Evolutionary conservation across 2,113 vertebrate genomes (phyloP).

Genomic region (Tor tambroides): DNA sequence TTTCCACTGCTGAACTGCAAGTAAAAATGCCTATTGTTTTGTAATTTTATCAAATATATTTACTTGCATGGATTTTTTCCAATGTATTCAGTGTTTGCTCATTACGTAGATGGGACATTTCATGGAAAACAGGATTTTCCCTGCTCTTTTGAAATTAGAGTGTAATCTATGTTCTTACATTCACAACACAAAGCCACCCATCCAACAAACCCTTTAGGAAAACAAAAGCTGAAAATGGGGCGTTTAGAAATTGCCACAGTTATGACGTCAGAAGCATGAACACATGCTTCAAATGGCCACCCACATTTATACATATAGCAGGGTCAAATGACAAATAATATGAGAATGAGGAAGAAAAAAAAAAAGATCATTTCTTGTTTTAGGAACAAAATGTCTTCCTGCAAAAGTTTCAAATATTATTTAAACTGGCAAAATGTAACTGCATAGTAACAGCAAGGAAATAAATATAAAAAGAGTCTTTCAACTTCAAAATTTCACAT

Average conservation of each 20-base stretch:
- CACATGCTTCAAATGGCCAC: neutral
- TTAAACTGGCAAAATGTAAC: no score
- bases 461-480: neutral
- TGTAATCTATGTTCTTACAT: neutral
- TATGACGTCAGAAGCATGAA: neutral
- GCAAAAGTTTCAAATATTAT: no score
- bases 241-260: neutral
- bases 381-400: neutral
- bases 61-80: neutral
- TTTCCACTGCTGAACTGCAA: neutral
- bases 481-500: no score
- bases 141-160: neutral
- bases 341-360: neutral
- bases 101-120: neutral
- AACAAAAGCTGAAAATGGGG: neutral
- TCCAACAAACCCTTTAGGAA: neutral
- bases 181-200: neutral
- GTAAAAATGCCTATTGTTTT: neutral
- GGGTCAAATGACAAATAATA: neutral
- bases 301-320: neutral
- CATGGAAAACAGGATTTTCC: neutral
- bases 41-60: neutral
- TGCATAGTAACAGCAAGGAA: neutral
- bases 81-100: neutral
- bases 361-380: neutral